Conservation (phyloP, 2,113 vertebrate genomes). For the Pitta sordida region DNA sequence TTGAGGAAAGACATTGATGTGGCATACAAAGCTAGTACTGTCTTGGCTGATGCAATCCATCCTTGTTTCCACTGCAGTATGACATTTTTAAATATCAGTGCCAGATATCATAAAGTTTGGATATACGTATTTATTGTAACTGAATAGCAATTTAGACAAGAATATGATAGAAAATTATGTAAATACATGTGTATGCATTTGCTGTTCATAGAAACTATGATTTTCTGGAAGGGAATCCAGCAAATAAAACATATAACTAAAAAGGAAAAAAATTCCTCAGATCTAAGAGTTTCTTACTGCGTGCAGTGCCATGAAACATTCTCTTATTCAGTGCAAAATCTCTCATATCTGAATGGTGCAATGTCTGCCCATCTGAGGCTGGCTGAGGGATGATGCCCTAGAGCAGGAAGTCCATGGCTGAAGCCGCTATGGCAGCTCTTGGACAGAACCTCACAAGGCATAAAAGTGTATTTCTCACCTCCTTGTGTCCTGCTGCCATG, state of each 20-base stretch:
- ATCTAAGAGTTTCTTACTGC: not conserved
- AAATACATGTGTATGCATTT: not conserved
- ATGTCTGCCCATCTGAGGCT: not conserved
- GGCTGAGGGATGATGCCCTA: rapidly evolving
- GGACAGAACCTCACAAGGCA: not conserved
- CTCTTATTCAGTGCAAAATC: not conserved
- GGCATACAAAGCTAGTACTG: not conserved
- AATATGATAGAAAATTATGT: not conserved
- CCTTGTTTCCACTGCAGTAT: not conserved
- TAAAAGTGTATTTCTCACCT: not conserved
- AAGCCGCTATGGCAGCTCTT: rapidly evolving
- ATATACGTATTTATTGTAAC: not conserved
- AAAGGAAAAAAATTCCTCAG: not conserved
- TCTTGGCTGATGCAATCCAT: not conserved
- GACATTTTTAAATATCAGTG: not conserved
- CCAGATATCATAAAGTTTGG: not conserved
- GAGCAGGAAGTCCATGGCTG: rapidly evolving
- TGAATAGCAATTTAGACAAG: not conserved
- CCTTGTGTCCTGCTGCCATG: not conserved
- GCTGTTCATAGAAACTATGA: not conserved
- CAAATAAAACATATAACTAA: conserved; percentile 14
- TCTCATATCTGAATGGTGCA: rapidly evolving
- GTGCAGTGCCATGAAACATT: not conserved
- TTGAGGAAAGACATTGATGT: not conserved
- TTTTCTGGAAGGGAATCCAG: not conserved